Base-by-base conservation (phyloP, 37 sponge, comb jelly and placozoan genomes). In the Ephydatia muelleri region DNA sequence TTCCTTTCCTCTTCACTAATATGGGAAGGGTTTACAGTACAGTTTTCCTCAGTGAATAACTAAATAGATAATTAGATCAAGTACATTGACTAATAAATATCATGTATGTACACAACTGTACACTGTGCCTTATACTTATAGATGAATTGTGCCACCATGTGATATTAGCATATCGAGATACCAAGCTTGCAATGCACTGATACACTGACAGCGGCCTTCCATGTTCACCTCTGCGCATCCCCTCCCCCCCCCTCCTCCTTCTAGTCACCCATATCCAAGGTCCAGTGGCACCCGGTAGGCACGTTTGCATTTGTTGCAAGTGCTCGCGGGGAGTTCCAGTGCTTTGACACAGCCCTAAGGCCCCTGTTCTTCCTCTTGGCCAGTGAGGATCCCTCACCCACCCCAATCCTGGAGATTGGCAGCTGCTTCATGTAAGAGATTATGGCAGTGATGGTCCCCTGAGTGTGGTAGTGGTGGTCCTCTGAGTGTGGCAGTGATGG, bases 231-330 rank as follows among this genome's bases (percentile, higher is more conserved):
- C 25, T 74, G 3, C 34, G 12, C 11, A 74, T 36, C 31, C 2
- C 5, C 4, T 9, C 38, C 25, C 12, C 4, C 2, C 57, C 57
- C 5, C 68, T 79, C 43, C 30, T 29, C 76, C 70, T 43, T 76
- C 9, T 32, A 91, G 91, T 76, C 77, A 3, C 78, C 83, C 9
- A 91, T 91, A 64, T 66, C 83, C 31, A 68, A 72, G 38, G 73
- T 89, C 76, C 66, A 48, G 31, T 93, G 93, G 93, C 90, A 93
- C 67, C 90, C 93, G 27, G 82, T 87, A 70, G 93, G 89, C 16
- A 31, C 75, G 38, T 25, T 93, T 72, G 90, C 66, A 31, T 74
- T 89, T 38, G 87, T 93, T 14, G 74, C 82, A 32, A 72, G 89
- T 48, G 30, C 78, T 49, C 33, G 25, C 9, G 93, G 90, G 33